phyloP scores from a whole-genome alignment of 2,888 invertebrate genomes.

The Noctua fimbriata region DNA sequence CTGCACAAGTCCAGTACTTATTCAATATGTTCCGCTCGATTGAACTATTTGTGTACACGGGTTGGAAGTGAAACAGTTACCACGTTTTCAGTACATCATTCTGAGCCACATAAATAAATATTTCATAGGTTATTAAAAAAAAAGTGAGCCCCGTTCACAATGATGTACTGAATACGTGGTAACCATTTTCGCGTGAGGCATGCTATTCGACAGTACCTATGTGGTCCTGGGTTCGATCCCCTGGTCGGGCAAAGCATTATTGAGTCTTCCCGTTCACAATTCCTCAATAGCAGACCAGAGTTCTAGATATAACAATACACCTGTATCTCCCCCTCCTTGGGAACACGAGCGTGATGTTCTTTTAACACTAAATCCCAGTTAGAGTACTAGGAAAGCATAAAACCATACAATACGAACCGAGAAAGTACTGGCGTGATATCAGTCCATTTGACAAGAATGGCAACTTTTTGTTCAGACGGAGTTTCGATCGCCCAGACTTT shows the following conservation, averaged over 20 bases:
- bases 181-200: too few relatives aligned
- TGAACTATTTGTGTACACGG: too few relatives aligned
- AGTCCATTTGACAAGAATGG: constrained; percentile 74
- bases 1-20: not conserved
- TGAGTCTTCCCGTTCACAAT: not conserved
- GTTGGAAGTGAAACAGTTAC: too few relatives aligned
- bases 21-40: not conserved
- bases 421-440: constrained; percentile 74
- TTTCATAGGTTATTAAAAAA: too few relatives aligned
- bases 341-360: not conserved
- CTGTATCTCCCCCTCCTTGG: not conserved
- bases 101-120: too few relatives aligned
- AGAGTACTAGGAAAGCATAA: constrained; percentile 44
- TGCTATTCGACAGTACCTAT: not conserved
- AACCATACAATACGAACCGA: constrained; percentile 26
- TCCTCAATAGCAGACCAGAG: not conserved
- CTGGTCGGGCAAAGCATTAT: not conserved
- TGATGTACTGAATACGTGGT: too few relatives aligned
- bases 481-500: constrained; percentile 75
- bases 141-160: too few relatives aligned
- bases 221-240: not conserved
- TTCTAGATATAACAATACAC: not conserved
- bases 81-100: too few relatives aligned
- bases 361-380: constrained; percentile 20
- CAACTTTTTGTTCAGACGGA: constrained; percentile 73